Base-by-base conservation (phyloP, 2,888 invertebrate species). In the Pandemis heparana region DNA sequence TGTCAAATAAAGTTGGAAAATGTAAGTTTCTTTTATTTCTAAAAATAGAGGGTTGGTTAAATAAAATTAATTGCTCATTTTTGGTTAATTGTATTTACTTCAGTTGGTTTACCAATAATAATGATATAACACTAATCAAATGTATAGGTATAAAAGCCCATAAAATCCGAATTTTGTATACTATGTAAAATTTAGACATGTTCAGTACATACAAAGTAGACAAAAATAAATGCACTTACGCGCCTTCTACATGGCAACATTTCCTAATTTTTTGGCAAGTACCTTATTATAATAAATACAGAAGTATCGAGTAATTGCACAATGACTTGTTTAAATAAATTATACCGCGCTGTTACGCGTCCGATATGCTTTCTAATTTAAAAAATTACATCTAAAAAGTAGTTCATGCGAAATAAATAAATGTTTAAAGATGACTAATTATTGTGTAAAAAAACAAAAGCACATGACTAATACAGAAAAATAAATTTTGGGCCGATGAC, bases 181-280 rank as follows among this genome's bases (percentile, higher is more conserved):
- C 82, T 83, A 77, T 84, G 83, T 83, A 85, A 83, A 87, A 84
- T 89, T 89, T 89, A 80, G 84, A 84, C 82, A 78, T 79, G 79
- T 77, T 82, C 77, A 80, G 39, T 84, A 83, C 84, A 85, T 85
- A 86, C 86, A 83, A 83, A 79, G 81, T 87, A 86, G 87, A 89
- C 86, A 88, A 89, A 89, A 91, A 91, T 91, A 92, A 92, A 92
- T 92, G 91, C 91, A 91, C 87, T 86, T 85, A 85, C 82, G 84
- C 86, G 88, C 88, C 91, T 85, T 87, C 85, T 88, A 91, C 86
- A 90, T 91, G 92, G 90, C 90, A 89, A 87, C 89, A 87, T 85
- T 86, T 79, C 79, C 85, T 86, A 87, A 79, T 74, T 77, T 87
- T 90, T 90, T 89, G 88, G 90, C 85, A 89, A 87, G 83, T 85